These are phyloP conservation scores for Myrmecophaga tridactyla DNA, from an alignment of 2,113 vertebrate genomes.

Conservation along the genomic window DNA sequence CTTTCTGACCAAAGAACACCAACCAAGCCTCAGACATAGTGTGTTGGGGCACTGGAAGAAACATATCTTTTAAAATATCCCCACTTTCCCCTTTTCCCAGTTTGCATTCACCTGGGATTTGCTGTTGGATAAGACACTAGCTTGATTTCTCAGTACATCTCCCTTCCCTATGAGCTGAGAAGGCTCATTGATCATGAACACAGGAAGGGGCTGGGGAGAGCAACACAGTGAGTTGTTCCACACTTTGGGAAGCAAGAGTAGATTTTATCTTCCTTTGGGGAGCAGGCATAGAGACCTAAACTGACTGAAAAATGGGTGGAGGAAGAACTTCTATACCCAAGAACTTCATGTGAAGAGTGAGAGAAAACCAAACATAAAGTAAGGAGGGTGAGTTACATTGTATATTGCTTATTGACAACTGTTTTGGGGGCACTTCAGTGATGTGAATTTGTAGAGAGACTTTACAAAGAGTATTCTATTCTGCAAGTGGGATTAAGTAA, in stretches of 20 bases:
- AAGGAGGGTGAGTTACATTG: conserved; percentile 28
- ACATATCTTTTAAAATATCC: background rate
- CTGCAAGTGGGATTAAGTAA: background rate
- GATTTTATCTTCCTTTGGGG: conserved; percentile 43
- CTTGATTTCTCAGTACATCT: background rate
- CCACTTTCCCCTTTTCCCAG: background rate
- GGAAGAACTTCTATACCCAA: conserved; percentile 14
- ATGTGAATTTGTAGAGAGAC: background rate
- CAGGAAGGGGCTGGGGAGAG: background rate
- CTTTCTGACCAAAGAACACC: background rate
- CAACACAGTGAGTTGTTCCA: background rate
- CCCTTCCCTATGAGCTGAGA: background rate
- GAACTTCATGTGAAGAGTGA: conserved; percentile 40
- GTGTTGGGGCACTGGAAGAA: conserved; percentile 8
- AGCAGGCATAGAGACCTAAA: conserved; percentile 33
- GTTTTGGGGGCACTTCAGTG: background rate
- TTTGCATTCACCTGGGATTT: background rate
- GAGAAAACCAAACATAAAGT: conserved; percentile 51
- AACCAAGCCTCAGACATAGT: background rate
- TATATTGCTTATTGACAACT: conserved; percentile 38
- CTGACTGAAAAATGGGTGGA: conserved; percentile 42
- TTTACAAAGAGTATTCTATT: conserved; percentile 24
- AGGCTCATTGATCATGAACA: background rate
- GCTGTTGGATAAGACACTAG: conserved; percentile 33
- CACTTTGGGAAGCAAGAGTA: conserved; percentile 15